phyloP scores from a whole-genome alignment of 1,140 invertebrate genomes.

The Trinorchestia longiramus region DNA sequence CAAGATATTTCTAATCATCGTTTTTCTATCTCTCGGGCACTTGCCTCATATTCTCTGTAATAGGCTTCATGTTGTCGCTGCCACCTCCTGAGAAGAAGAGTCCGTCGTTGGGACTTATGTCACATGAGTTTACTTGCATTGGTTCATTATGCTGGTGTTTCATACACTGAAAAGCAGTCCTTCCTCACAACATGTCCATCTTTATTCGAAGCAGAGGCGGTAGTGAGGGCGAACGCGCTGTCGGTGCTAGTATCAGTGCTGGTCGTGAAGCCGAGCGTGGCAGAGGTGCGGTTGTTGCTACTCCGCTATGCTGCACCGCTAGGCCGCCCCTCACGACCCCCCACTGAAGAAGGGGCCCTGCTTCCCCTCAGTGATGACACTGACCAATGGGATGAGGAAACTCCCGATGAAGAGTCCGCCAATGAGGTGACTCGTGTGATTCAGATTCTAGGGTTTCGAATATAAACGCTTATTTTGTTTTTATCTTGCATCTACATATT shows the following conservation, averaged over 20 bases:
- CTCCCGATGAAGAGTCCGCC: slow-evolving; percentile 46
- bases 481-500: not conserved
- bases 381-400: slow-evolving; percentile 60
- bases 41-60: too few species aligned
- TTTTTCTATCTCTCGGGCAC: too few species aligned
- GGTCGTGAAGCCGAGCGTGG: slow-evolving; percentile 63
- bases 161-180: not conserved
- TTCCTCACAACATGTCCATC: too few species aligned
- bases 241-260: slow-evolving; percentile 65
- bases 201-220: slow-evolving; percentile 57
- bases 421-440: slow-evolving; percentile 11
- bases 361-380: slow-evolving; percentile 56
- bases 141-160: not conserved
- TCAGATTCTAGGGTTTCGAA: not conserved
- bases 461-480: not conserved
- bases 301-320: slow-evolving; percentile 56
- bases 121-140: too few species aligned
- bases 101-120: too few species aligned
- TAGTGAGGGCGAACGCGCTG: slow-evolving; percentile 64
- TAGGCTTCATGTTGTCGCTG: too few species aligned
- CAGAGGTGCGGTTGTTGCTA: slow-evolving; percentile 59
- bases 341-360: slow-evolving; percentile 32
- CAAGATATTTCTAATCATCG: too few species aligned
- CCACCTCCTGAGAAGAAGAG: too few species aligned
- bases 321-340: not conserved